Conservation (phyloP, 2,113 vertebrate genomes). For the Gambusia affinis region DNA sequence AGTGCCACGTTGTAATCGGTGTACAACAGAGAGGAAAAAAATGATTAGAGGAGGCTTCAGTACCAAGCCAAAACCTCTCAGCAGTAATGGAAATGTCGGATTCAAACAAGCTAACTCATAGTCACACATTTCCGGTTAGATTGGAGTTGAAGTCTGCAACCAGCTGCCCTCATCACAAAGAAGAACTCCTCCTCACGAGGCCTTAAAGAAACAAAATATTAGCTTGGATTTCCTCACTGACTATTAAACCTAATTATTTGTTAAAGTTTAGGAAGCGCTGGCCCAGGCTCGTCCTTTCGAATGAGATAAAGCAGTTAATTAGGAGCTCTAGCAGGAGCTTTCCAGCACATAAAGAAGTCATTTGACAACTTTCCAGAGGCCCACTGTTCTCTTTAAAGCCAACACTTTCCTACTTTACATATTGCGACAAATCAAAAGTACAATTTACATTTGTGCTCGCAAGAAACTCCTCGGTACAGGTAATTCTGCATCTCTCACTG, state of each 20-base stretch:
- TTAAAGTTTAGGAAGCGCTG: constrained; percentile 4
- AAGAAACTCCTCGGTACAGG: too few species aligned
- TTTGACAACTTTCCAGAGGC: neutral
- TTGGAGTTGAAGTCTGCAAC: neutral
- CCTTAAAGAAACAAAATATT: neutral
- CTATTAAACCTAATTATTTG: neutral
- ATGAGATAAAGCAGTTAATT: constrained; percentile 5
- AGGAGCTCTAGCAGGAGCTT: constrained; percentile 1
- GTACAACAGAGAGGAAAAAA: constrained; percentile 35
- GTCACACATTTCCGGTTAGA: constrained; percentile 19
- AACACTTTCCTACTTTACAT: neutral
- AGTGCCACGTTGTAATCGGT: constrained; percentile 50
- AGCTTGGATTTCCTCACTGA: neutral
- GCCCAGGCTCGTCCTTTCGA: neutral
- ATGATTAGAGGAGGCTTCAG: too few species aligned
- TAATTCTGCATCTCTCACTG: too few species aligned
- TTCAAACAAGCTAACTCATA: neutral
- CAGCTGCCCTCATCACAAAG: neutral
- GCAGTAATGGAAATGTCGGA: constrained; percentile 27
- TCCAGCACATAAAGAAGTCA: neutral
- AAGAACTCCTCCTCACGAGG: neutral
- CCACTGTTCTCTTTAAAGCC: neutral
- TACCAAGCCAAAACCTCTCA: neutral
- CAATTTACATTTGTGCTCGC: neutral
- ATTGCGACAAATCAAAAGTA: neutral